Evolutionary conservation across 2,113 vertebrate species (phyloP), one percentile per base, ranked within the genome.

Genomic region (Noturus placidus): DNA sequence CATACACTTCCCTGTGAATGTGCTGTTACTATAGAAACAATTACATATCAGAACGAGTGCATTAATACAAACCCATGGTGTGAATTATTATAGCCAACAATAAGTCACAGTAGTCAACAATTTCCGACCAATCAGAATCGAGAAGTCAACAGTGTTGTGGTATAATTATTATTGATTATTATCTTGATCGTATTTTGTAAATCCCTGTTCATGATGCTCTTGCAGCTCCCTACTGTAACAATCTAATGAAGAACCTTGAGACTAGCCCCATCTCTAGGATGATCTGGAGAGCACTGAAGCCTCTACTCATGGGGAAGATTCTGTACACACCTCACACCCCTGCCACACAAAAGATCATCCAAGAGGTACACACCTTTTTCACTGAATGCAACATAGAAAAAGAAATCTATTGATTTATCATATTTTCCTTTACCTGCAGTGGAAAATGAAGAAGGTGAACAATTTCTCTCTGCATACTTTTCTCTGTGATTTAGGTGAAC

Each of bases 211-310:
- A 19, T 76, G 27, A 3, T 90, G 63, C 52, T 25, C 25, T 87
- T 81, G 9, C 74, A 99, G 98, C 97, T 86, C 98, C 98, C 0
- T 99, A 96, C 90, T 99, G 98, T 92, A 99, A 99, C 93, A 96
- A 95, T 25, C 85, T 99, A 91, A 97, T 99, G 94, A 97, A 94
- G 94, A 97, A 92, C 85, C 93, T 99, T 94, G 98, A 99, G 90
- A 97, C 97, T 14, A 99, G 96, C 91, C 97, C 98, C 0, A 96
- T 98, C 93, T 98, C 97, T 88, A 94, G 96, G 79, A 99, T 99
- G 95, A 99, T 99, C 88, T 99, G 98, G 98, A 96, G 95, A 89
- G 98, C 97, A 15, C 91, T 99, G 72, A 99, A 99, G 80, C 98
- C 98, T 0, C 93, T 99, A 89, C 95, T 99, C 80, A 92, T 99